Evolutionary conservation across 2,113 vertebrate genomes (phyloP), one percentile per base, ranked within the genome.

Genomic region (Oriolus oriolus): DNA sequence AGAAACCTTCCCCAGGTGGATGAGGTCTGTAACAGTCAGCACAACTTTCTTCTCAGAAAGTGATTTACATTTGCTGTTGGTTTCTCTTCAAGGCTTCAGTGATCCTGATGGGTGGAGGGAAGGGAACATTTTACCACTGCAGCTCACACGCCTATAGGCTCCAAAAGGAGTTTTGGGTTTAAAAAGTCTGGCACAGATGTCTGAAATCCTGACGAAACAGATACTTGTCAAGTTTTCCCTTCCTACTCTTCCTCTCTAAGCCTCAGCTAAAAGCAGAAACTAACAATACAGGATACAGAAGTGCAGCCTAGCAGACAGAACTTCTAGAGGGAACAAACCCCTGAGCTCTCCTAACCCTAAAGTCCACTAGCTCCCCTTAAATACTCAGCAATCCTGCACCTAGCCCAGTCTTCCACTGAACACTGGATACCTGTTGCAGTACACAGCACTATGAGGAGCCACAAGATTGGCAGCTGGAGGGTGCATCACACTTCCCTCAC

Each of bases 11-110:
- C 33, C 68, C 93, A 94, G 90, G 79, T 78, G 93, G 88, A 75
- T 86, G 86, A 89, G 44, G 88, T 80, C 83, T 92, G 73, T 81
- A 96, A 96, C 56, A 94, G 90, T 45, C 73, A 68, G 24, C 1
- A 4, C 39, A 76, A 87, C 88, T 92, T 96, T 93, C 90, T 95
- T 96, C 93, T 96, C 92, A 96, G 96, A 96, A 96, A 96, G 95
- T 96, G 24, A 88, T 97, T 95, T 96, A 96, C 95, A 95, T 96
- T 65, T 86, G 79, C 90, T 92, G 76, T 56, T 78, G 37, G 71
- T 89, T 96, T 95, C 79, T 92, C 79, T 90, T 93, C 53, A 84
- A 94, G 76, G 83, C 93, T 94, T 92, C 88, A 92, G 76, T 81
- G 69, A 78, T 69, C 83, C 66, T 59, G 47, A 53, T 15, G 41